Evolutionary conservation across 2,113 vertebrate genomes (phyloP), one percentile per base, ranked within the genome.

Genomic region (Hemiprocne comata): DNA sequence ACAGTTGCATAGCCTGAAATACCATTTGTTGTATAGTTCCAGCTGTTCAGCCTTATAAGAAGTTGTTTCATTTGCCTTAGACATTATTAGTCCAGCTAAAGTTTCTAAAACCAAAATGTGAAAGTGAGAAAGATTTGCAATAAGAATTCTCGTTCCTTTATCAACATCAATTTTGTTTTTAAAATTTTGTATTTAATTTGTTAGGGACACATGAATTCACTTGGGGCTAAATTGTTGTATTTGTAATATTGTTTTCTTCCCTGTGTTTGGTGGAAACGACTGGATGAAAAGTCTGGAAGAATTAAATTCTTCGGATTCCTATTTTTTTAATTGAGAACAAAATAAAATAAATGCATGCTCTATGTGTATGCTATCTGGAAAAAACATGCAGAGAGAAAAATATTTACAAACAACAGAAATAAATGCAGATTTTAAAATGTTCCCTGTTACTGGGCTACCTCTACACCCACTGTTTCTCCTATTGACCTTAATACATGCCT

Each of bases 61-160:
- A 76, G 34, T 77, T 34, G 21, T 67, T 91, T 85, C 28, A 19
- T 75, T 89, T 95, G 89, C 54, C 62, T 95, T 92, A 85, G 87
- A 81, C 5, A 8, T 38, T 25, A 11, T 65, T 71, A 85, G 72
- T 88, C 55, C 46, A 26, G 64, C 60, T 93, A 67, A 86, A 86
- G 34, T 92, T 69, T 91, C 51, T 61, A 53, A 88, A 87, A 64
- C 33, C 64, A 94, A 85, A 76, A 76, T 31, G 20, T 6, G 25
- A 91, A 38, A 70, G 20, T 31, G 75, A 46, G 34, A 67, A 88
- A 60, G 61, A 71, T 48, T 77, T 84, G 79, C 69, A 55, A 33
- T 44, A 92, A 70, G 60, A 90, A 60, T 88, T 85, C 18, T 77
- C 34, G 3, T 42, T 86, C 54, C 34, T 62, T 71, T 74, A 67